Evolutionary conservation across 1,140 invertebrate species (phyloP), one percentile per base, ranked within the genome.

Genomic region (Hyles euphorbiae): DNA sequence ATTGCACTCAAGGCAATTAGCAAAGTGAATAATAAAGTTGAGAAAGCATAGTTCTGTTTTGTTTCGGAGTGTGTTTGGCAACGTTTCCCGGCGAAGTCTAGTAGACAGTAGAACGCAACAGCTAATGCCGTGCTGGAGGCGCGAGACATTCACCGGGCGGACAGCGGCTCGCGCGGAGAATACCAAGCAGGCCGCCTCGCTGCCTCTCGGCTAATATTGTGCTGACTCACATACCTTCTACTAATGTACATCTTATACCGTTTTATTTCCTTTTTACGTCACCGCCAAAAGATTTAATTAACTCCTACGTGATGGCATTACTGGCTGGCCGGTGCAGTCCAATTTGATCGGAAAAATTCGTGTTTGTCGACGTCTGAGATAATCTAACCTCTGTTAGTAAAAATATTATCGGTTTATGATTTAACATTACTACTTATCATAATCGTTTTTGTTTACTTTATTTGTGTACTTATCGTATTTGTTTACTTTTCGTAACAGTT

Each of bases 191-290:
- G 9, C n/a, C 11, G 33, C 36, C 45, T 40, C 56, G 54, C 58
- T 51, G 54, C 60, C 60, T 54, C 68, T 72, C 60, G 58, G 66
- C 72, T 79, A 80, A 81, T 81, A 83, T 80, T 76, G 74, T 76
- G 78, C 77, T 76, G 77, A 76, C 70, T 83, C 78, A 81, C 75
- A 81, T 68, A 78, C 70, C 73, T 69, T 64, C 58, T 56, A 60
- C 72, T 81, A 79, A 79, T 77, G 69, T 68, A 71, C 74, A 53
- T 61, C 70, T 65, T 76, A 71, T 76, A 72, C 73, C 62, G 60
- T 70, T 77, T 75, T 73, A 73, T 65, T 72, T 70, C 59, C 65
- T 72, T 53, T 69, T 61, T 73, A 74, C 67, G 58, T 72, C 64
- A 56, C 48, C 53, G 45, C 52, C 53, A 43, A 67, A 68, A 65